Evolutionary conservation across 2,797 vertebrate species (phyloP).

Genomic region (Craterocephalus amniculus): DNA sequence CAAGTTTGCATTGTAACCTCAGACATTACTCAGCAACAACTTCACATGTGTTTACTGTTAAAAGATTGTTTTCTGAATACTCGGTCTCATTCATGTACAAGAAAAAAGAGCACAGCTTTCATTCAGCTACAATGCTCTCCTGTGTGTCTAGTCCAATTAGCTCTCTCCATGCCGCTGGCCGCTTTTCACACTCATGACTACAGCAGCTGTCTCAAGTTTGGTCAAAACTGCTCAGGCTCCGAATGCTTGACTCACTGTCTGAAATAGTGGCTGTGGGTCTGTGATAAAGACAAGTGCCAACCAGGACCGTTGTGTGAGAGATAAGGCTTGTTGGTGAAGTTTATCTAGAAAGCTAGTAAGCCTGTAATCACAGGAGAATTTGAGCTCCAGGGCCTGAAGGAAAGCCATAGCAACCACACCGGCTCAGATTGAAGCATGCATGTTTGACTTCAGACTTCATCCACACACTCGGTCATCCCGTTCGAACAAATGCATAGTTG

Average conservation of each 20-base stretch:
- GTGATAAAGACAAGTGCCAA: slow-evolving; percentile 26
- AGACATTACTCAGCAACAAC: slow-evolving; percentile 23
- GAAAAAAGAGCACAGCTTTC: slow-evolving; percentile 15
- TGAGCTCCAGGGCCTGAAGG: slow-evolving; percentile 34
- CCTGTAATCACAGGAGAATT: slow-evolving; percentile 32
- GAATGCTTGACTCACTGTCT: slow-evolving; percentile 47
- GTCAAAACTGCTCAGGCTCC: slow-evolving; percentile 20
- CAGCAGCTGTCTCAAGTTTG: slow-evolving; percentile 46
- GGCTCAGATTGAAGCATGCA: slow-evolving; percentile 38
- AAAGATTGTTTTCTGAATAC: neutral
- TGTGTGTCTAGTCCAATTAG: slow-evolving; percentile 32
- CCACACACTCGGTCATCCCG: slow-evolving; percentile 2
- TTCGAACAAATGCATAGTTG: slow-evolving; percentile 33
- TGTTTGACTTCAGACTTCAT: slow-evolving; percentile 37
- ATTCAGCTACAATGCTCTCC: slow-evolving; percentile 17
- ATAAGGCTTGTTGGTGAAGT: slow-evolving; percentile 16
- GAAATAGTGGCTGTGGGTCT: slow-evolving; percentile 19
- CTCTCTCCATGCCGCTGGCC: slow-evolving; percentile 30
- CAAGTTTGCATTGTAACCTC: neutral
- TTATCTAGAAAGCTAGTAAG: slow-evolving; percentile 17
- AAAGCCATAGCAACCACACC: slow-evolving; percentile 29
- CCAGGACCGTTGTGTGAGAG: slow-evolving; percentile 7
- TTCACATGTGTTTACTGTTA: slow-evolving; percentile 7
- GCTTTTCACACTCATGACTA: slow-evolving; percentile 41
- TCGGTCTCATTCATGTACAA: slow-evolving; percentile 13